Conservation (phyloP, 2,888 invertebrate genomes). For the Morinoia aosen region DNA sequence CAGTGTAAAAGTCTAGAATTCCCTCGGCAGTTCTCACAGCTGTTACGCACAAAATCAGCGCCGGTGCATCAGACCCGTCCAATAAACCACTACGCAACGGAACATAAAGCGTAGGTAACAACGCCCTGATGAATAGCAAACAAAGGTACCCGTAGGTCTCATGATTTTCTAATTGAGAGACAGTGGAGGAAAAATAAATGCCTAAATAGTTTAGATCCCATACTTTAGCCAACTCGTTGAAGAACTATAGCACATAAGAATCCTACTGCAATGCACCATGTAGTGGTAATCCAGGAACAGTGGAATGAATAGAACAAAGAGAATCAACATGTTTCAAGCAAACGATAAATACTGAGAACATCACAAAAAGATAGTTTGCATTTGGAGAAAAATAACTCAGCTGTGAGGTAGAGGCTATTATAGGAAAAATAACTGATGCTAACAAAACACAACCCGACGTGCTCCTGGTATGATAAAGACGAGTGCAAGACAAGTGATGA, state of each 20-base stretch:
- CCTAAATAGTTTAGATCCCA: not conserved
- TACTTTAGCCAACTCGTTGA: not conserved
- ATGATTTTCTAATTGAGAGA: not conserved
- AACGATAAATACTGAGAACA: not conserved
- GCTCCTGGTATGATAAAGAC: no score
- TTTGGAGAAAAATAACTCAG: not conserved
- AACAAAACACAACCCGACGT: no score
- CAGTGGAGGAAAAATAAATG: not conserved
- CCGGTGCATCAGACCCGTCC: not conserved
- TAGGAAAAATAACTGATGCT: no score
- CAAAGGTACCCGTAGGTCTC: not conserved
- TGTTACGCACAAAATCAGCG: not conserved
- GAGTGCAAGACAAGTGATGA: not conserved
- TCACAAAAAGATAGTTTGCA: not conserved
- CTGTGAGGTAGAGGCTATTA: not conserved
- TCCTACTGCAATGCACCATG: not conserved
- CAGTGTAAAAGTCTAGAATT: no score
- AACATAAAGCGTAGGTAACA: not conserved
- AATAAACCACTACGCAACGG: not conserved
- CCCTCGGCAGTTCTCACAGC: no score
- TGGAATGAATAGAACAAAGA: not conserved
- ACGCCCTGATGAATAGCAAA: not conserved
- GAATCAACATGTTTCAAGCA: not conserved
- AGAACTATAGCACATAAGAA: not conserved
- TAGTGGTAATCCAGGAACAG: not conserved